Evolutionary conservation across 2,113 vertebrate genomes (phyloP).

Genomic region (Anhinga anhinga): DNA sequence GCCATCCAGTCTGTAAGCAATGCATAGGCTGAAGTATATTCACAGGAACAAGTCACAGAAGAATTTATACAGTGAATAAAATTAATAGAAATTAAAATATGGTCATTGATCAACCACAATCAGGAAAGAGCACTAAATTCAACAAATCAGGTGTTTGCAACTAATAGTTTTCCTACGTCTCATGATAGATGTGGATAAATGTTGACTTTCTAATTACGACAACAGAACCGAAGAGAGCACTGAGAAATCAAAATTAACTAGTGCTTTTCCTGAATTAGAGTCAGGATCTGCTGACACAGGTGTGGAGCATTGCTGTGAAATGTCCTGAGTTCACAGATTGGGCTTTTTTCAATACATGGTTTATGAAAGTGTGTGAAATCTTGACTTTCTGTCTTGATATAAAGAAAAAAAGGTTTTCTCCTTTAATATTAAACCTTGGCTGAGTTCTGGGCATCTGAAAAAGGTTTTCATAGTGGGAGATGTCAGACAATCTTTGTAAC

Average conservation of each 20-base stretch:
- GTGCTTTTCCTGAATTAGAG: constrained; percentile 29
- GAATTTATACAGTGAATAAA: constrained; percentile 16
- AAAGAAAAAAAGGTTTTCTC: not conserved
- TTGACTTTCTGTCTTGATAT: not conserved
- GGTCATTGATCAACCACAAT: constrained; percentile 28
- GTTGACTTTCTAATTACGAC: constrained; percentile 64
- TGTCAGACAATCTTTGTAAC: not conserved
- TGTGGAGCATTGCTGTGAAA: not conserved
- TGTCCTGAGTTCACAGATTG: rapidly evolving
- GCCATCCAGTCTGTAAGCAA: not conserved
- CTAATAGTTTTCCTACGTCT: constrained; percentile 59
- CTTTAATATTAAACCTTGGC: not conserved
- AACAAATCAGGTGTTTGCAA: constrained; percentile 60
- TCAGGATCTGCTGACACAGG: not conserved
- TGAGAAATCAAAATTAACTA: constrained; percentile 51
- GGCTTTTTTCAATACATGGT: not conserved
- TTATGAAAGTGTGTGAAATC: not conserved
- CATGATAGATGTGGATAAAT: constrained; percentile 61
- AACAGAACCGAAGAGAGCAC: constrained; percentile 23
- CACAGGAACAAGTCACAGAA: not conserved
- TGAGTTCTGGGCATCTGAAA: not conserved
- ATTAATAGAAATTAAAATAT: constrained; percentile 54
- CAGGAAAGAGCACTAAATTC: constrained; percentile 44
- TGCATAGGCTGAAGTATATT: not conserved
- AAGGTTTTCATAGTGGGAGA: not conserved